phyloP scores from a whole-genome alignment of 2,888 invertebrate genomes.

The Conistra vaccinii region DNA sequence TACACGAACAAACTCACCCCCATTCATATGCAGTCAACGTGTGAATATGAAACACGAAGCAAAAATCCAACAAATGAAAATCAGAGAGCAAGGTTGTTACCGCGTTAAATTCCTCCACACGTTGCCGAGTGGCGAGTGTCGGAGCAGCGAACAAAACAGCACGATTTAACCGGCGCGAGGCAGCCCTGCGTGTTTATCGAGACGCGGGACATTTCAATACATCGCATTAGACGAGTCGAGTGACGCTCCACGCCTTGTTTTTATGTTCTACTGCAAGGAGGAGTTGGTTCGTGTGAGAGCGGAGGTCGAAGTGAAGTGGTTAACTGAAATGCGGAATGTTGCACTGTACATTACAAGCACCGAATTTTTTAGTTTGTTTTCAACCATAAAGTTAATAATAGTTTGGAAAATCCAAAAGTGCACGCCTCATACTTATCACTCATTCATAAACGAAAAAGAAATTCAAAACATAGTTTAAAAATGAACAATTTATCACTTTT shows the following conservation, averaged over 20 bases:
- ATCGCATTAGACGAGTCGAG: slow-evolving; percentile 54
- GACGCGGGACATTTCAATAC: slow-evolving; percentile 61
- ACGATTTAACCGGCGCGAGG: slow-evolving; percentile 12
- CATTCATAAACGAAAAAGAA: too few relatives aligned
- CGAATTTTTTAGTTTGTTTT: neutral
- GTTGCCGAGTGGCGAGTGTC: slow-evolving; percentile 19
- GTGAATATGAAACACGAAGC: slow-evolving; percentile 42
- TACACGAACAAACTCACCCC: neutral
- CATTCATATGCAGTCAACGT: slow-evolving; percentile 20
- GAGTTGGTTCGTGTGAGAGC: slow-evolving; percentile 20
- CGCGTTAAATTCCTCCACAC: slow-evolving; percentile 26
- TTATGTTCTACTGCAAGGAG: slow-evolving; percentile 45
- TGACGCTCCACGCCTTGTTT: slow-evolving; percentile 51
- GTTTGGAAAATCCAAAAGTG: too few relatives aligned
- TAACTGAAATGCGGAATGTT: neutral
- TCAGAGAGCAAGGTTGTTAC: slow-evolving; percentile 41
- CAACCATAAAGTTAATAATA: too few relatives aligned
- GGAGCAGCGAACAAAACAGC: slow-evolving; percentile 14
- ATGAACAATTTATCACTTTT: too few relatives aligned
- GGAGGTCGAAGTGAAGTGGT: neutral
- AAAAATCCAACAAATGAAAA: slow-evolving; percentile 44
- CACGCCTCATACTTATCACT: too few relatives aligned
- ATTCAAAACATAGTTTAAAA: too few relatives aligned
- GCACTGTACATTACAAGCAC: neutral
- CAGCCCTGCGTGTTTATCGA: slow-evolving; percentile 56